Percentiles rank a stretch among this genome's conserved stretches.
Conservation (phyloP, 2,888 invertebrate genomes). For the Tiliacea citrago region DNA sequence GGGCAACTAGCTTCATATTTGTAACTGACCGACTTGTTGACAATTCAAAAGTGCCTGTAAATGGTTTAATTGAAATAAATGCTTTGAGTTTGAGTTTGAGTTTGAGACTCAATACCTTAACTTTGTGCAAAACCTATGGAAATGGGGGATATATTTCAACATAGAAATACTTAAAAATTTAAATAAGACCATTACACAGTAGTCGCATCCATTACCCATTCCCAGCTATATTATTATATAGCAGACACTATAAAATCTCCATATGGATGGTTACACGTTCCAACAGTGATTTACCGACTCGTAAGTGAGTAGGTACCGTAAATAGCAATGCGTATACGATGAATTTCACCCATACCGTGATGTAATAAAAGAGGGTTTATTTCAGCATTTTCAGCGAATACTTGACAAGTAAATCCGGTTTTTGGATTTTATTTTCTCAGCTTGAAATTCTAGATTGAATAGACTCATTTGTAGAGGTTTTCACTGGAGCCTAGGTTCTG, state of each 20-base stretch:
- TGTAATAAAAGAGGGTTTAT: constrained; percentile 58
- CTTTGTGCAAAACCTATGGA: not conserved
- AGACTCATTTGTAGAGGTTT: constrained; percentile 19
- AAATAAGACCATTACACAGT: not conserved
- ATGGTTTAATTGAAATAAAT: no score
- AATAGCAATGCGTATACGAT: constrained; percentile 51
- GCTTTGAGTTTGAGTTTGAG: no score
- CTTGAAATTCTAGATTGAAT: constrained; percentile 13
- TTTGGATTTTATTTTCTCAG: constrained; percentile 17
- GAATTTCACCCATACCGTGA: constrained; percentile 57
- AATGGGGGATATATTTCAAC: not conserved
- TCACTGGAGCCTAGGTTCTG: not conserved
- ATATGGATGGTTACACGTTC: constrained; percentile 46
- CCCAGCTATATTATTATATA: constrained; percentile 13
- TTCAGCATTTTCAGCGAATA: constrained; percentile 51
- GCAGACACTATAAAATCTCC: constrained; percentile 59
- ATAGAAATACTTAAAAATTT: not conserved
- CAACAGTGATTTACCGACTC: constrained; percentile 58
- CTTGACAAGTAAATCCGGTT: constrained; percentile 49
- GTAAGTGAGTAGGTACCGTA: constrained; percentile 48
- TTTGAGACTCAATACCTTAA: not conserved
- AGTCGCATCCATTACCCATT: constrained; percentile 14
- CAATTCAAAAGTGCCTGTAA: no score
- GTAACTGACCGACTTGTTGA: no score
- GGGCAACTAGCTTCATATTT: no score